Base-by-base conservation (phyloP, 1,140 invertebrate species). In the Macrocentrus cingulum region DNA sequence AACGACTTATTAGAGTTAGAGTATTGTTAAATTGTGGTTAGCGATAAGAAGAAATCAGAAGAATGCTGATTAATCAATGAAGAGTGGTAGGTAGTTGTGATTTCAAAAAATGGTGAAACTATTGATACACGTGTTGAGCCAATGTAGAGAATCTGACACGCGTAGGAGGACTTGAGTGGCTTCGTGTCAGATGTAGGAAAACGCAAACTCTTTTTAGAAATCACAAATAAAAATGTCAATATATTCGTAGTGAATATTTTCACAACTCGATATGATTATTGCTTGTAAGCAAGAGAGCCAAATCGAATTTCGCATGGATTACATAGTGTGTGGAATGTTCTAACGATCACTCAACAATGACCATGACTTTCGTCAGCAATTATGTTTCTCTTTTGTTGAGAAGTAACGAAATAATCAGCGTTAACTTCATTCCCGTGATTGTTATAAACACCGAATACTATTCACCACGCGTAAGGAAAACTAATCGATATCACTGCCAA, bases 291-390 rank as follows among this genome's bases (percentile, higher is more conserved):
- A 39, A 39, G 13, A 39, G 15, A 39, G 25, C 9, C 9, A 29
- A 9, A 9, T 29, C 15, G 13, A 11, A 39, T 5, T 15, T 11
- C 36, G 15, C 36, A n/a, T 37, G 34, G 51, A 53, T 53, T 22
- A 53, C 51, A 53, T 53, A 39, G 34, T 41, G 49, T 18, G 29
- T 34, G 7, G 11, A n/a, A 39, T 39, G 2, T 18, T 23, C 41
- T 37, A 25, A 37, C 51, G 29, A 18, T 34, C 34, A 19, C 13
- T 39, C 48, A 49, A 52, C 46, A 44, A 60, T 59, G 62, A 66
- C 61, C 64, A 59, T 66, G 61, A 59, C 63, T 65, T 65, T 68
- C 61, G 61, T 68, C 44, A 69, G 65, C 58, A 57, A 63, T 34
- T 63, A 63, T 65, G 61, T 39, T 15, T 39, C 36, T 8, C 11